These are phyloP conservation scores for Conomelus anceps DNA, from an alignment of 2,888 invertebrate species.

Conservation along the genomic window DNA sequence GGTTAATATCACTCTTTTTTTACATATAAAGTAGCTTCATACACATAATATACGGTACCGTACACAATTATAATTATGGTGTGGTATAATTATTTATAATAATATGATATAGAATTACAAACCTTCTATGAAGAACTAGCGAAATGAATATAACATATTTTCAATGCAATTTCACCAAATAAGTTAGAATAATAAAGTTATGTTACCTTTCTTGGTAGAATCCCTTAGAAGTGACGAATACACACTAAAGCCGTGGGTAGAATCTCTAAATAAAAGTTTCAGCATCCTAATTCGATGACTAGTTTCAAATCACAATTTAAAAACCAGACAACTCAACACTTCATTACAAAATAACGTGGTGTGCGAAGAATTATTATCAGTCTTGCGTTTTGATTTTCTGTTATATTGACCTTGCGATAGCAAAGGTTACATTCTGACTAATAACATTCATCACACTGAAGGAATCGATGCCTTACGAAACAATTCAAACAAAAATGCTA, in stretches of 20 bases:
- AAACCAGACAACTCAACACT: neutral
- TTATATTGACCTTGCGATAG: neutral
- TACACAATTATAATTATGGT: no score
- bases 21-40: no score
- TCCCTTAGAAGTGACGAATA: neutral
- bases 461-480: neutral
- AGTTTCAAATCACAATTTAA: neutral
- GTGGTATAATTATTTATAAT: no score
- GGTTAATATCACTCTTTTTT: no score
- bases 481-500: neutral
- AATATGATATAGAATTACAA: no score
- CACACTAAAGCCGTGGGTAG: neutral
- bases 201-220: neutral
- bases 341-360: neutral
- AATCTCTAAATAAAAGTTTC: neutral
- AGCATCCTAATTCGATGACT: neutral
- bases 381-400: neutral
- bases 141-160: no score
- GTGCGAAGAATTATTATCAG: neutral
- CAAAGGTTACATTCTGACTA: neutral
- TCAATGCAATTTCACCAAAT: no score
- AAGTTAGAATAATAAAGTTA: no score
- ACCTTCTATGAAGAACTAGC: no score
- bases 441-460: neutral
- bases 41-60: no score